phyloP scores from a whole-genome alignment of 2,888 invertebrate genomes.

The Thecophora atra region DNA sequence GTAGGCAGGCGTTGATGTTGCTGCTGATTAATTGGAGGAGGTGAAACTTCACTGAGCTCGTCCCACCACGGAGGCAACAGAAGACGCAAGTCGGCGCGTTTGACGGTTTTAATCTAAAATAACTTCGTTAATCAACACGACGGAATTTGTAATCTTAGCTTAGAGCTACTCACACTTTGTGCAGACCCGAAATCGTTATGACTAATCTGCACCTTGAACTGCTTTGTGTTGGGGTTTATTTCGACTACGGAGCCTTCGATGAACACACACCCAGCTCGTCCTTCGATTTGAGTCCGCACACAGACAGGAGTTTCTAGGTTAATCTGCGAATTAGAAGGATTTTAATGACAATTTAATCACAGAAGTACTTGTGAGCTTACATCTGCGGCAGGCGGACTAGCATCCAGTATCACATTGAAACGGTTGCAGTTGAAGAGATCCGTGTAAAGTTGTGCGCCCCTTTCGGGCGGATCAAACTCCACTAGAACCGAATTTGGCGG shows the following conservation, averaged over 20 bases:
- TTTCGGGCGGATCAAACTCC: slow-evolving; percentile 81
- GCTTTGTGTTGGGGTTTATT: slow-evolving; percentile 73
- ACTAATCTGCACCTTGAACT: slow-evolving; percentile 73
- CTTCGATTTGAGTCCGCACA: slow-evolving; percentile 74
- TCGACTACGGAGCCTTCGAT: slow-evolving; percentile 84
- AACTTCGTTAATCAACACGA: not conserved
- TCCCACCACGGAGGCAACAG: slow-evolving; percentile 97
- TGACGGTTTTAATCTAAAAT: slow-evolving; percentile 70
- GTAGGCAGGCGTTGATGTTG: slow-evolving; percentile 33
- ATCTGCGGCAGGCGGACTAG: slow-evolving; percentile 86
- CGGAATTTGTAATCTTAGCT: not conserved
- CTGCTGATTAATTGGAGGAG: slow-evolving; percentile 23
- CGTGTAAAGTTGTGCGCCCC: slow-evolving; percentile 75
- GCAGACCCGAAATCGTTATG: slow-evolving; percentile 35
- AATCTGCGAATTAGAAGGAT: slow-evolving; percentile 69
- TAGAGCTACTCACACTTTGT: slow-evolving; percentile 41
- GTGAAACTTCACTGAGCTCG: slow-evolving; percentile 79
- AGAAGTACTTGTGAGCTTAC: slow-evolving; percentile 65
- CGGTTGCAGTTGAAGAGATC: slow-evolving; percentile 83
- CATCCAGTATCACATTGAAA: slow-evolving; percentile 91
- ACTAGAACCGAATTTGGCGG: slow-evolving; percentile 79
- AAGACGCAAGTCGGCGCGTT: slow-evolving; percentile 89
- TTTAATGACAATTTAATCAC: not conserved
- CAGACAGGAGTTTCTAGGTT: slow-evolving; percentile 83
- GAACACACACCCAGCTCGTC: slow-evolving; percentile 78